Percentiles rank a stretch among this genome's conserved stretches.
phyloP scores from a whole-genome alignment of 2,888 invertebrate genomes.

The Octonoba sinensis region DNA sequence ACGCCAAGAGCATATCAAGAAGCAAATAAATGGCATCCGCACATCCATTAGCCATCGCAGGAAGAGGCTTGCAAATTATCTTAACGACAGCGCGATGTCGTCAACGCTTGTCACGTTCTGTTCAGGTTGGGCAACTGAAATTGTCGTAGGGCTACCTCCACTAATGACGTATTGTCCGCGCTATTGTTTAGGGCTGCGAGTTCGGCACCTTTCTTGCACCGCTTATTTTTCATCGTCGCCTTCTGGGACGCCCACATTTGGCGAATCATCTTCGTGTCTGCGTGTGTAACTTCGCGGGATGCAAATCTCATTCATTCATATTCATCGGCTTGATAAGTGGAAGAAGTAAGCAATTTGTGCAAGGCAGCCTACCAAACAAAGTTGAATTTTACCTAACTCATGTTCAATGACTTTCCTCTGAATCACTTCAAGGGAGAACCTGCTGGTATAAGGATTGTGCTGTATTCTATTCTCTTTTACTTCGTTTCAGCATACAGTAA shows the following conservation, averaged over 20 bases:
- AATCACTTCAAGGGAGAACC: too few species aligned
- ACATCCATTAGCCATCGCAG: slow-evolving; percentile 32
- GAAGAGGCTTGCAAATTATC: slow-evolving; percentile 41
- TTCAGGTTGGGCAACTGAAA: slow-evolving; percentile 42
- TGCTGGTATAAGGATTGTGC: too few species aligned
- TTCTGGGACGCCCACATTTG: slow-evolving; percentile 30
- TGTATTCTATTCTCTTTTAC: too few species aligned
- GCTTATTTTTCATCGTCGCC: slow-evolving; percentile 40
- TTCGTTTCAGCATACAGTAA: too few species aligned
- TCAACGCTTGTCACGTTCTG: slow-evolving; percentile 57
- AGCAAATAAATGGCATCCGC: slow-evolving; percentile 3
- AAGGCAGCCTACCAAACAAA: too few species aligned
- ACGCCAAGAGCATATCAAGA: slow-evolving; percentile 19
- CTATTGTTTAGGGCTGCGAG: slow-evolving; percentile 48
- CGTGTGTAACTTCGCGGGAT: not conserved
- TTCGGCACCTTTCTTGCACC: slow-evolving; percentile 57
- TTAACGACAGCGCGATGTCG: slow-evolving; percentile 58
- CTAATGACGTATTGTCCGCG: slow-evolving; percentile 58
- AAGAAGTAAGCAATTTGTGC: too few species aligned
- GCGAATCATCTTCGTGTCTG: slow-evolving; percentile 10
- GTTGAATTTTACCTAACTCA: too few species aligned
- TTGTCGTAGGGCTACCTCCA: slow-evolving; percentile 35
- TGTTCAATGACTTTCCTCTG: too few species aligned
- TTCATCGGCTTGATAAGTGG: too few species aligned
- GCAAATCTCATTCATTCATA: too few species aligned